A percentile compares a stretch with the other conserved stretches of the same genome.
Evolutionary conservation across 2,888 invertebrate species (phyloP).

Genomic region (Watsonalla binaria): DNA sequence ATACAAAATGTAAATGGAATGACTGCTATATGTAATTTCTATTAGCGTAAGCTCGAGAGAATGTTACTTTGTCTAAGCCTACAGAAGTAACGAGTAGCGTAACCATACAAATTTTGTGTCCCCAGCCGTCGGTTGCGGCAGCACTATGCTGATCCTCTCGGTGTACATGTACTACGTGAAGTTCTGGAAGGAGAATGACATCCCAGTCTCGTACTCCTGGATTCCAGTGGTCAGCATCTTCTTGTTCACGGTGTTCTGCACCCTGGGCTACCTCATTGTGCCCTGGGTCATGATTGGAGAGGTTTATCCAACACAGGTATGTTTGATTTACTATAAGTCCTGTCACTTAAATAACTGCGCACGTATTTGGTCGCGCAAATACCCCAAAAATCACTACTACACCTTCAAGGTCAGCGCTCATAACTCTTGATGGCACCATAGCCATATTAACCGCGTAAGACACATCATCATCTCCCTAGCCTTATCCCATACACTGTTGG

Average conservation of each 20-base stretch:
- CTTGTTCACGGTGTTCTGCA: conserved; percentile 80
- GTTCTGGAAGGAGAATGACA: conserved; percentile 63
- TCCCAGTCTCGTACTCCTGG: conserved; percentile 73
- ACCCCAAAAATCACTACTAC: too few species aligned
- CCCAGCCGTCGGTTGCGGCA: conserved; percentile 79
- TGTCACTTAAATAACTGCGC: background rate
- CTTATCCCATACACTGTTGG: too few species aligned
- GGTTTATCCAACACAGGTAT: conserved; percentile 82
- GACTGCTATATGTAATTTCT: too few species aligned
- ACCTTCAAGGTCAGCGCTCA: too few species aligned
- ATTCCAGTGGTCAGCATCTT: conserved; percentile 81
- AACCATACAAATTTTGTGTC: conserved; percentile 9
- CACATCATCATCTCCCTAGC: too few species aligned
- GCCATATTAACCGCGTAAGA: too few species aligned
- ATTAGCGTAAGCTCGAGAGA: too few species aligned
- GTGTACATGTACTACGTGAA: conserved; percentile 79
- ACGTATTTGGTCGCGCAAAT: too few species aligned
- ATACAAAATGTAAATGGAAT: too few species aligned
- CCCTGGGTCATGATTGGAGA: conserved; percentile 89
- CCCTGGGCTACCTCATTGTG: conserved; percentile 82
- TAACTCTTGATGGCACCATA: too few species aligned
- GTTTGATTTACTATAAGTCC: background rate
- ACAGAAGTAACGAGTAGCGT: too few species aligned
- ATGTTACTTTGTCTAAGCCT: too few species aligned
- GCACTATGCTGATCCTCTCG: conserved; percentile 80